Conservation (phyloP, 2,888 invertebrate genomes). For the Pheosia tremula region DNA sequence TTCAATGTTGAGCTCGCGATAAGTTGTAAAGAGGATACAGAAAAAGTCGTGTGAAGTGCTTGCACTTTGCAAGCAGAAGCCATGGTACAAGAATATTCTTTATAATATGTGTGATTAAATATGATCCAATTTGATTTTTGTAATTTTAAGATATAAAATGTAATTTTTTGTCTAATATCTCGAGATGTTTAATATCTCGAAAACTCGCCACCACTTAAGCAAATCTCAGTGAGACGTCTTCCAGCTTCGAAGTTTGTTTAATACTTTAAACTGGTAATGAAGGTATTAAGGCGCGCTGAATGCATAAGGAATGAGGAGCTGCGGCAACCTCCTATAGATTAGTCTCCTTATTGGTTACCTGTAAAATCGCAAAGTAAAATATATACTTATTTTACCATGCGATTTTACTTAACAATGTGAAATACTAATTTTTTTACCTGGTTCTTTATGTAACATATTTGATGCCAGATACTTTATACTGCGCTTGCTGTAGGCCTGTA, state of each 20-base stretch:
- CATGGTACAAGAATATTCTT: conserved; percentile 9
- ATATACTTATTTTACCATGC: conserved; percentile 42
- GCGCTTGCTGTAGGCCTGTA: too few species aligned
- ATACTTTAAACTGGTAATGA: conserved; percentile 84
- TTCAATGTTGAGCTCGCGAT: too few species aligned
- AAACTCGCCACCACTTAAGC: conserved; percentile 61
- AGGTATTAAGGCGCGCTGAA: conserved; percentile 80
- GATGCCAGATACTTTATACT: not conserved
- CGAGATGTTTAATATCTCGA: conserved; percentile 45
- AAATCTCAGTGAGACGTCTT: conserved; percentile 70
- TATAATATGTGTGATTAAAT: conserved; percentile 14
- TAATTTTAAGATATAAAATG: conserved; percentile 32
- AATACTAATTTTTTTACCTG: conserved; percentile 20
- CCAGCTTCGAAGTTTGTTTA: conserved; percentile 74
- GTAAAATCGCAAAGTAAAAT: too few species aligned
- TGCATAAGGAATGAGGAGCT: conserved; percentile 77
- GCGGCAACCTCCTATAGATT: conserved; percentile 70
- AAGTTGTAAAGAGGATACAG: not conserved
- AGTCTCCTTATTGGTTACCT: conserved; percentile 54
- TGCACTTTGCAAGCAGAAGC: not conserved
- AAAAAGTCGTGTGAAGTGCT: not conserved
- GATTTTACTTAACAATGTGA: conserved; percentile 28
- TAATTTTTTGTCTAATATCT: conserved; percentile 48
- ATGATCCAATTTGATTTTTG: conserved; percentile 12
- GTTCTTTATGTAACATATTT: conserved; percentile 11